Conservation (phyloP, 1,140 invertebrate species). For the Solenopsis invicta region DNA sequence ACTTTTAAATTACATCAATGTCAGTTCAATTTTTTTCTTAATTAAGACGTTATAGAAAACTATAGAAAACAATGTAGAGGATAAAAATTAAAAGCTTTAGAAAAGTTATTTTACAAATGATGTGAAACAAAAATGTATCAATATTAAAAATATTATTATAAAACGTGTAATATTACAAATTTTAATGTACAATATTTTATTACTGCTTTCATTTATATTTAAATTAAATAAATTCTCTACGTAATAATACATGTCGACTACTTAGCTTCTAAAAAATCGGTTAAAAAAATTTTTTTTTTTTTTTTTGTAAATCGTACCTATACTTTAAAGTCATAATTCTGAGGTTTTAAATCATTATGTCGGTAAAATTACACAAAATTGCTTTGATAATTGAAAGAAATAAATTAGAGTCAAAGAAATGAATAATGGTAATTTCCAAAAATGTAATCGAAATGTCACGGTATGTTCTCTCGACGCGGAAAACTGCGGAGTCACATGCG, state of each 20-base stretch:
- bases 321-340: neutral
- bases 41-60: neutral
- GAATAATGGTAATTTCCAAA: neutral
- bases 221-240: too few relatives aligned
- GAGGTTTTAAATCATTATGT: neutral
- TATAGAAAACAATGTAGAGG: neutral
- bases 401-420: neutral
- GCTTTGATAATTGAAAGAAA: constrained; percentile 9
- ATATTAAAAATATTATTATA: neutral
- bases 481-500: neutral
- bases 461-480: neutral
- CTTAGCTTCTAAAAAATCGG: neutral
- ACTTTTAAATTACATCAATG: neutral
- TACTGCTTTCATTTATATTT: too few relatives aligned
- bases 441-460: neutral
- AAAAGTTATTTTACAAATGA: neutral
- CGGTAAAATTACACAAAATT: neutral
- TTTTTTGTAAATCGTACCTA: too few relatives aligned
- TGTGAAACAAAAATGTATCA: neutral
- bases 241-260: neutral
- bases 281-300: too few relatives aligned
- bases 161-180: neutral
- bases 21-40: neutral
- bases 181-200: too few relatives aligned
- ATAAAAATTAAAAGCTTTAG: neutral